Base-by-base conservation (phyloP, 2,888 invertebrate genomes). In the Patella depressa region DNA sequence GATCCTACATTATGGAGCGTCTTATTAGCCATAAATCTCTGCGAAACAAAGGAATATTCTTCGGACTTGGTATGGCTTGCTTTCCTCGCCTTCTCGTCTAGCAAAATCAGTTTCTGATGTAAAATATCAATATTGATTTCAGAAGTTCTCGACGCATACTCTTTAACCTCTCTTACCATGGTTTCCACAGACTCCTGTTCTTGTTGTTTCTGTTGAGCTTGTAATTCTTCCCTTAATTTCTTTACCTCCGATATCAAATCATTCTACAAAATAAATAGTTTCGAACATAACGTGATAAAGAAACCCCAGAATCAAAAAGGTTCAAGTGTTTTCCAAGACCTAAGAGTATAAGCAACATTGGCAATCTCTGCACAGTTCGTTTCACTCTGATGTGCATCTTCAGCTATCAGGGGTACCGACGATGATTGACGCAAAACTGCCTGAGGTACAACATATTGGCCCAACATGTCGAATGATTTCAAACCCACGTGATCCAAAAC, bases 401-500 rank as follows among this genome's bases (percentile, higher is more conserved):
- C 55, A 55, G 55, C 55, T 17, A 55, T 17, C 55, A 55, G 12
- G 55, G 14, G 12, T 17, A 55, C 55, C 55, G 55, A 55, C 4
- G 1, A 7, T 9, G 7, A 4, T 9, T 57, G 57, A 3, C 9
- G 15, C 57, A 57, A 15, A 4, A 57, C 57, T 5, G 57, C 15
- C 9, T 57, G n/a, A 7, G 17, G 57, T 3, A 45, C 9, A 17
- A 3, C 53, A 55, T 71, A 75, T 19, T 70, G 29, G 29, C 34
- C 71, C 17, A 55, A 19, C 45, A 53, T 71, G n/a, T 14, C 1
- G 4, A n/a, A 29, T 24, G 71, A 70, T 71, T 19, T 54, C 75
- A 57, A 75, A 24, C 75, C 75, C 17, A 71, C 70, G 57, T 71
- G 71, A n/a, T 45, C 29, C 54, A 75, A 69, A 71, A 75, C 54